A percentile compares a stretch with the other conserved stretches of the same genome.
Evolutionary conservation across 1,140 invertebrate genomes (phyloP).

Genomic region (Sitophilus oryzae): DNA sequence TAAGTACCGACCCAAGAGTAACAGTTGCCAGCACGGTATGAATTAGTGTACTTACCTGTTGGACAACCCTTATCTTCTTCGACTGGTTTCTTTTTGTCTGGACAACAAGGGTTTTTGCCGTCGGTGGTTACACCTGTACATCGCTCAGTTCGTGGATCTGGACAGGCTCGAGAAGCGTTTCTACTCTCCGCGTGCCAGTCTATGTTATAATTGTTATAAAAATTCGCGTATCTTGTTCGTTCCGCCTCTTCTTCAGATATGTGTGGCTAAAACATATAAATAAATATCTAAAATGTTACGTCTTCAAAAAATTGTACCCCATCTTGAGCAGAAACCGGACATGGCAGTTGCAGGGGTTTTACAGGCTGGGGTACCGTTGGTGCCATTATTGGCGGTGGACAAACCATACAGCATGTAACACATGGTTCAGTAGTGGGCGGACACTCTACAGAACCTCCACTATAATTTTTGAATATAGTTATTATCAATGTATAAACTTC

Average conservation of each 20-base stretch:
- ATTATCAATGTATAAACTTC: not conserved
- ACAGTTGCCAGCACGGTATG: too few species aligned
- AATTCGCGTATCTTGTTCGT: constrained; percentile 32
- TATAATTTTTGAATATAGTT: not conserved
- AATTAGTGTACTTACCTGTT: constrained; percentile 17
- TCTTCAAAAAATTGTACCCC: constrained; percentile 2
- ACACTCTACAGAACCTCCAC: constrained; percentile 1
- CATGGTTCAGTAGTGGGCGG: constrained; percentile 18
- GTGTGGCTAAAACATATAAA: constrained; percentile 3
- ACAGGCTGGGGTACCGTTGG: constrained; percentile 28
- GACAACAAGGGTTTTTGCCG: constrained; percentile 32
- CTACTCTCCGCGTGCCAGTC: constrained; percentile 31
- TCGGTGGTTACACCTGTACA: constrained; percentile 30
- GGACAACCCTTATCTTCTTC: constrained; percentile 27
- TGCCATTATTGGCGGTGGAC: constrained; percentile 27
- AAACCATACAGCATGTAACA: constrained; percentile 27
- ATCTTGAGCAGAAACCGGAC: constrained; percentile 1
- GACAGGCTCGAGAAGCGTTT: not conserved
- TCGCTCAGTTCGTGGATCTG: constrained; percentile 13
- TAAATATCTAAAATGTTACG: not conserved
- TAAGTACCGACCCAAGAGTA: too few species aligned
- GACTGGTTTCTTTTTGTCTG: constrained; percentile 7
- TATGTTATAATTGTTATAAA: constrained; percentile 38
- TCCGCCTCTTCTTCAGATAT: constrained; percentile 27
- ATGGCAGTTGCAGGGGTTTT: constrained; percentile 24